Percentiles rank a stretch among this genome's conserved stretches.
Conservation (phyloP, 2,797 vertebrate genomes). For the Pyrocephalus nanus region DNA sequence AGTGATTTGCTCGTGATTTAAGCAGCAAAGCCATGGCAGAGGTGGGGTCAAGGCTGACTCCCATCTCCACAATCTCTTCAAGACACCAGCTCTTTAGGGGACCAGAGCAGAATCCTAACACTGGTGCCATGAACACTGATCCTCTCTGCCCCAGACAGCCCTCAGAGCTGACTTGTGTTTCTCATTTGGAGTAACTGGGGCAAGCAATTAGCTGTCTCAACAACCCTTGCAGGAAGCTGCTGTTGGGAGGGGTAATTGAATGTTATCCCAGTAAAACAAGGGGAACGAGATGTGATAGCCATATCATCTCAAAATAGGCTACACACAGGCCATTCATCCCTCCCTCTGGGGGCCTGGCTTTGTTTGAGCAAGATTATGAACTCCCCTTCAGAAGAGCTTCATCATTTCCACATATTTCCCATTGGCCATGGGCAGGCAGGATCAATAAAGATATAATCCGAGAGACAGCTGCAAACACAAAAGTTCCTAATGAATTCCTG, state of each 20-base stretch:
- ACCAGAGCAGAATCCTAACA: not conserved
- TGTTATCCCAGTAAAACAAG: conserved; percentile 62
- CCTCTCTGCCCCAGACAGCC: not conserved
- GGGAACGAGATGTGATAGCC: conserved; percentile 60
- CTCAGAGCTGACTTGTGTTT: not conserved
- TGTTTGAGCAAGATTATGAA: conserved; percentile 75
- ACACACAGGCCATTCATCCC: conserved; percentile 60
- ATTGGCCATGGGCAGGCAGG: conserved; percentile 67
- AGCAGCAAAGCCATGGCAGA: not conserved
- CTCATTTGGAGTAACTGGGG: conserved; percentile 37
- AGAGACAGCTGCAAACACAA: conserved; percentile 70
- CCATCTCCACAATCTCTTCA: not conserved
- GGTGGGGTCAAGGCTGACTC: not conserved
- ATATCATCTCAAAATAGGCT: conserved; percentile 60
- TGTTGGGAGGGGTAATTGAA: conserved; percentile 59
- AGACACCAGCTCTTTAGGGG: not conserved
- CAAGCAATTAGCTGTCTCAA: conserved; percentile 45
- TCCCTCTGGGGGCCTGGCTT: conserved; percentile 45
- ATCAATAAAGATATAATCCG: conserved; percentile 76
- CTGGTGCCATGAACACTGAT: not conserved
- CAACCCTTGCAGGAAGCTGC: conserved; percentile 2
- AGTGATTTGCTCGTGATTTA: not conserved
- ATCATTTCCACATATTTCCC: conserved; percentile 73
- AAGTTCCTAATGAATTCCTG: conserved; percentile 73
- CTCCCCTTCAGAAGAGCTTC: conserved; percentile 67